These are phyloP conservation scores for Antrozous pallidus DNA, from an alignment of 2,797 vertebrate genomes.

Conservation along the genomic window DNA sequence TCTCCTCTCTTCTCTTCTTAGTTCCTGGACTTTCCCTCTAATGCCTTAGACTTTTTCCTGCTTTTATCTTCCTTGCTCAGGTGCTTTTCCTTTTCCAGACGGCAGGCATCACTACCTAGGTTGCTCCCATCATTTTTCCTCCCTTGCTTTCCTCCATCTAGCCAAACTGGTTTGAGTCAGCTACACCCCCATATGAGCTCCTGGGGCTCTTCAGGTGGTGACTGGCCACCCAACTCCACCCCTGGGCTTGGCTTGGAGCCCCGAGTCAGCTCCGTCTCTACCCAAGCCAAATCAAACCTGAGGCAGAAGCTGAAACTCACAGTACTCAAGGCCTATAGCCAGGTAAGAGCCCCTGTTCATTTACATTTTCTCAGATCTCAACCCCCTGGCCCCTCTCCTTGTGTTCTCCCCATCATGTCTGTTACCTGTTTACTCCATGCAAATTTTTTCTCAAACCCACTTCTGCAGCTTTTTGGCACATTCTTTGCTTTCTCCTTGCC, in stretches of 20 bases:
- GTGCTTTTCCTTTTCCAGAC: conserved; percentile 49
- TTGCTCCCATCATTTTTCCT: conserved; percentile 33
- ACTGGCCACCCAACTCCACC: conserved; percentile 45
- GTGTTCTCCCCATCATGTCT: background rate
- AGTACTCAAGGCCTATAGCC: conserved; percentile 52
- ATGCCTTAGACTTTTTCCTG: background rate
- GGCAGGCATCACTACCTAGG: conserved; percentile 23
- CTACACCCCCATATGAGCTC: conserved; percentile 58
- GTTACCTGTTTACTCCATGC: background rate
- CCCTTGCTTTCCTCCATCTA: conserved; percentile 45
- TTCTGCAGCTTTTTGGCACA: background rate
- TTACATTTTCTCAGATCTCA: background rate
- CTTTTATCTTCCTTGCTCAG: conserved; percentile 6
- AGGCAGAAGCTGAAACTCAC: conserved; percentile 67
- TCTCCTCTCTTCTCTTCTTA: background rate
- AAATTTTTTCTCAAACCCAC: background rate
- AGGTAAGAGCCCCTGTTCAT: conserved; percentile 67
- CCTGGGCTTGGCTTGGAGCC: conserved; percentile 58
- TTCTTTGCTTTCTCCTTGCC: background rate
- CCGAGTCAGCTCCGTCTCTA: conserved; percentile 63
- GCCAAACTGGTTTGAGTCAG: conserved; percentile 75
- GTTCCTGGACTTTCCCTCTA: background rate
- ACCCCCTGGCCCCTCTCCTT: background rate
- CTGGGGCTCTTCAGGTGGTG: conserved; percentile 54
- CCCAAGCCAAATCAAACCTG: conserved; percentile 67